phyloP scores from a whole-genome alignment of 2,888 invertebrate genomes.

The Andrena haemorrhoa region DNA sequence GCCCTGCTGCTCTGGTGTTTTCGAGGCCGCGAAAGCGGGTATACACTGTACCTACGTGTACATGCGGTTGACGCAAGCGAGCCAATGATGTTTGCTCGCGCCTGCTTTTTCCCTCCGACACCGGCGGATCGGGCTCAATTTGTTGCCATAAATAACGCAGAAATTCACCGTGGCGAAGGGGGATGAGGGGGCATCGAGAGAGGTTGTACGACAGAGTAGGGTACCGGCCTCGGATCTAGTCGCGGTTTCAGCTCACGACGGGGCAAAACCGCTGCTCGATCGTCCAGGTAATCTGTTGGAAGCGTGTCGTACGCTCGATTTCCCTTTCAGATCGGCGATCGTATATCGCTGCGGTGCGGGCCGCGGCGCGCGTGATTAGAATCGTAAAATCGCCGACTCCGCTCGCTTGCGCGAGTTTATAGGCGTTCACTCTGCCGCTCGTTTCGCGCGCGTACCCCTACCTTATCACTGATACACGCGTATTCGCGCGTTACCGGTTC shows the following conservation, averaged over 20 bases:
- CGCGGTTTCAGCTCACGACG: constrained; percentile 67
- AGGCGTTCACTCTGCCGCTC: constrained; percentile 1
- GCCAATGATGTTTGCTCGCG: constrained; percentile 1
- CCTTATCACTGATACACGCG: constrained; percentile 14
- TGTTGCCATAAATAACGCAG: constrained; percentile 64
- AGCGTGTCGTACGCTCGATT: constrained; percentile 74
- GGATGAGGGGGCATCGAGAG: background rate
- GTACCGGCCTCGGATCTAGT: constrained; percentile 27
- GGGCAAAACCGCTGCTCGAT: constrained; percentile 67
- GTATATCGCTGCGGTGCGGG: constrained; percentile 58
- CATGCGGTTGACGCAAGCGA: background rate
- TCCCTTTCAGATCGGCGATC: constrained; percentile 74
- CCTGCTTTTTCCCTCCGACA: constrained; percentile 9
- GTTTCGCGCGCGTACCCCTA: constrained; percentile 27
- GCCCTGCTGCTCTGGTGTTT: too few relatives aligned
- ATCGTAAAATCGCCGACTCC: constrained; percentile 63
- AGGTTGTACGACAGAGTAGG: background rate
- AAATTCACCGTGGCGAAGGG: constrained; percentile 26
- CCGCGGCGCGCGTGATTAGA: constrained; percentile 62
- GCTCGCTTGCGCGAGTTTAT: constrained; percentile 33
- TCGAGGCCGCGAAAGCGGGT: background rate
- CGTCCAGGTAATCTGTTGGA: constrained; percentile 69
- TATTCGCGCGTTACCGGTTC: constrained; percentile 42
- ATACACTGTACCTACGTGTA: background rate
- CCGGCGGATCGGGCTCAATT: constrained; percentile 47